Base-by-base conservation (phyloP, 2,797 vertebrate species). In the Spatula clypeata region DNA sequence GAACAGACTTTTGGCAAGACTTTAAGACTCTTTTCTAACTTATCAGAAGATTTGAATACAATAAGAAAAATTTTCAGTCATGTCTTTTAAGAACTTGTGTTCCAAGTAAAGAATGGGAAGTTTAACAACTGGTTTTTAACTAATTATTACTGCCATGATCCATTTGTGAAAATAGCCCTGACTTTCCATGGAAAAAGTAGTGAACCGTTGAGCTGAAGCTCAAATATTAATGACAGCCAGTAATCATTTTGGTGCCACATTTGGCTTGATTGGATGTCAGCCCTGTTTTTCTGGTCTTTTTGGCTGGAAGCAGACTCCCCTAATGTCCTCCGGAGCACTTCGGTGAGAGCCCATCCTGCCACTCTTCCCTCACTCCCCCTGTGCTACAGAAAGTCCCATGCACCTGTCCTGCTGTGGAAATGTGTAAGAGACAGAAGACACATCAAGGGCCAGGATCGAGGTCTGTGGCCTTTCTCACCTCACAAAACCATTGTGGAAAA, bases 371-470 rank as follows among this genome's bases (percentile, higher is more conserved):
- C 7, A 4, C 54, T 79, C 19, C 40, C 60, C 19, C 9, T 3
- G 29, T 5, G 18, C 65, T 80, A 29, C 16, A 66, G 49, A 72
- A 80, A 61, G 40, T 16, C 84, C 65, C 71, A 73, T 1, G 18
- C 42, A 36, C 45, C 47, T 72, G 15, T 58, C 20, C 49, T 31
- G 1, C 32, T 24, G 21, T 0, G 1, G 34, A 45, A 66, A 42
- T 9, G 58, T 3, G 0, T 4, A 40, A 13, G n/a, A 73, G 47
- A 32, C 24, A 71, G 27, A 21, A 18, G 13, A 45, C 20, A 24
- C 1, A 0, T 23, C 42, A 14, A 36, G 27, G 29, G 38, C 51
- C 10, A 60, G 42, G 40, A 44, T 31, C 20, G 31, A 66, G 57
- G 10, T 27, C 53, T 87, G 27, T 17, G 23, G 32, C 31, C 40